Percentiles rank a stretch among this genome's conserved stretches.
These are phyloP conservation scores for Geotrupes spiniger DNA, from an alignment of 2,888 invertebrate genomes.

Conservation along the genomic window DNA sequence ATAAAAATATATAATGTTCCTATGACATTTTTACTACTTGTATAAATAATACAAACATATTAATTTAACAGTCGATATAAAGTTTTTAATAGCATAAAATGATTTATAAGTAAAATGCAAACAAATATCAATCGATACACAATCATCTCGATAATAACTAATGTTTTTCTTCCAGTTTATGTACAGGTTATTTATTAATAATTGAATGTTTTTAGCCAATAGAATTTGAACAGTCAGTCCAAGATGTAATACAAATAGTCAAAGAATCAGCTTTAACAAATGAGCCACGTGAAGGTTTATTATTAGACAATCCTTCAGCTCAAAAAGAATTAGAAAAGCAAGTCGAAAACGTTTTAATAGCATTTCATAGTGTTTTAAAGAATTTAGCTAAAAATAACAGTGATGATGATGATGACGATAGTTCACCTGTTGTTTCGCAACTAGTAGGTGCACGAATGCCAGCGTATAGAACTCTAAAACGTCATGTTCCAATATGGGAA, in stretches of 20 bases:
- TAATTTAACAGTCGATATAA: too few species aligned
- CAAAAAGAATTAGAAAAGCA: constrained; percentile 52
- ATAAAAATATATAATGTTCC: too few species aligned
- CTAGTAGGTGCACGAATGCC: constrained; percentile 60
- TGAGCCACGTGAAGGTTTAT: constrained; percentile 62
- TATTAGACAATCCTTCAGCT: constrained; percentile 56
- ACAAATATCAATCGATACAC: too few species aligned
- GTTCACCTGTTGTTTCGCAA: constrained; percentile 60
- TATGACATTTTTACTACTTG: too few species aligned
- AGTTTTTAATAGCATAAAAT: too few species aligned
- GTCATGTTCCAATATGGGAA: constrained; percentile 64
- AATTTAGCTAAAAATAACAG: constrained; percentile 69
- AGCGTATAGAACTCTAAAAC: constrained; percentile 33
- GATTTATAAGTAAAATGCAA: too few species aligned
- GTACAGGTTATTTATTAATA: too few species aligned
- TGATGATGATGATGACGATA: constrained; percentile 56
- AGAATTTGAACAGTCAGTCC: constrained; percentile 68
- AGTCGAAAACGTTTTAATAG: constrained; percentile 61
- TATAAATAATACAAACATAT: too few species aligned
- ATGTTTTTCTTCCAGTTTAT: too few species aligned
- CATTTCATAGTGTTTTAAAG: constrained; percentile 67
- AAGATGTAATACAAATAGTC: constrained; percentile 68
- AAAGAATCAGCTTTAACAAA: constrained; percentile 69
- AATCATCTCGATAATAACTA: too few species aligned
- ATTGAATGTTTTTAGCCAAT: constrained; percentile 67